Conservation (phyloP, 2,113 vertebrate genomes). For the Balaeniceps rex region DNA sequence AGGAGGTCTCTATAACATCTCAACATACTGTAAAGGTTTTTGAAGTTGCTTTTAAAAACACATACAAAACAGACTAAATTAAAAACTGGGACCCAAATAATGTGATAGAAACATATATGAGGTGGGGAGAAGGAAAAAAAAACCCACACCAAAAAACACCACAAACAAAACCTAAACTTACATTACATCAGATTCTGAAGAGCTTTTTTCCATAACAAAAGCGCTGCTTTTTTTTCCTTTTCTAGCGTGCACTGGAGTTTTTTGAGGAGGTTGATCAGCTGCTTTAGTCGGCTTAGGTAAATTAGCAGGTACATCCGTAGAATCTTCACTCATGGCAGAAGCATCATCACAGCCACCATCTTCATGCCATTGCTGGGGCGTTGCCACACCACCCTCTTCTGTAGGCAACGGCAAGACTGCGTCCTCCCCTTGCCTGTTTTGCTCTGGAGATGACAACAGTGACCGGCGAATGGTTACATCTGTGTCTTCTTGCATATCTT, state of each 20-base stretch:
- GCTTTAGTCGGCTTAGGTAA: not conserved
- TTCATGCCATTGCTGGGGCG: not conserved
- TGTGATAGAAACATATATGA: fast-evolving
- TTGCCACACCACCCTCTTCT: not conserved
- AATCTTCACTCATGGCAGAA: not conserved
- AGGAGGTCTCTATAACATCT: not conserved
- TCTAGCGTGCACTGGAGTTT: fast-evolving
- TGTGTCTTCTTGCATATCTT: not conserved
- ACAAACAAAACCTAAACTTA: not conserved
- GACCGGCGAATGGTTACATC: not conserved
- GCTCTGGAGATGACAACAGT: too few relatives aligned
- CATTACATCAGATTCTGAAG: not conserved
- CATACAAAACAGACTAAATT: not conserved
- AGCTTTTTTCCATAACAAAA: not conserved
- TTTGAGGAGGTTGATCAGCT: fast-evolving
- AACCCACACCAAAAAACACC: not conserved
- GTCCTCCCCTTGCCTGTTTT: not conserved
- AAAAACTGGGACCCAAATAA: not conserved
- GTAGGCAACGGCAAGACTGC: fast-evolving
- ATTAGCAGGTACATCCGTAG: not conserved
- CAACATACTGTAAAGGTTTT: not conserved
- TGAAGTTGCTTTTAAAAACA: not conserved
- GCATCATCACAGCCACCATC: not conserved
- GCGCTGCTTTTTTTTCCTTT: fast-evolving
- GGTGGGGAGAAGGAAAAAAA: fast-evolving